Conservation (phyloP, 2,113 vertebrate species). For the Lepus timidus region DNA sequence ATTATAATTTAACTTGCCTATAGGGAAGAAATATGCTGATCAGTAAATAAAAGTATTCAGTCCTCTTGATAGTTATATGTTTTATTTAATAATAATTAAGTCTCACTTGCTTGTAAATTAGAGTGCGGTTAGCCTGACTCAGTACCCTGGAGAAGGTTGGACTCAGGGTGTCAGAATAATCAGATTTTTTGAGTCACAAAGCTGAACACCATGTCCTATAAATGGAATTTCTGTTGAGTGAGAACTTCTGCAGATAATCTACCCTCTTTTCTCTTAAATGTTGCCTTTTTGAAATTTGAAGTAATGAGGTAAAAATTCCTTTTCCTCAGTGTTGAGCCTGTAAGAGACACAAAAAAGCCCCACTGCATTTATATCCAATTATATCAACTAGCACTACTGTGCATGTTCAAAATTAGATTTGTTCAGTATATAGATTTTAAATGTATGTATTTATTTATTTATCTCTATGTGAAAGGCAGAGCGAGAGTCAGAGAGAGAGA, state of each 20-base stretch:
- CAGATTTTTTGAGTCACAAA: background rate
- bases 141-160: background rate
- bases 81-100: slow-evolving; percentile 79
- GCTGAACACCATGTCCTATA: background rate
- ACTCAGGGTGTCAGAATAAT: background rate
- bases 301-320: background rate
- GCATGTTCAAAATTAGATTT: background rate
- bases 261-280: background rate
- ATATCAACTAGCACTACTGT: background rate
- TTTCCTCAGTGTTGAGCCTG: background rate
- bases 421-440: slow-evolving; percentile 28
- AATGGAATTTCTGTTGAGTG: background rate
- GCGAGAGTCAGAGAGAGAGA: too few species aligned
- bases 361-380: background rate
- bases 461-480: too few species aligned
- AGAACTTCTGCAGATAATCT: background rate
- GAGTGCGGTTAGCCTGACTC: background rate
- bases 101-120: slow-evolving; percentile 71
- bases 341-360: background rate
- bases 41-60: slow-evolving; percentile 68
- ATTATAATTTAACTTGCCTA: slow-evolving; percentile 76
- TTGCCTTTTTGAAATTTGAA: background rate
- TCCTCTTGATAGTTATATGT: slow-evolving; percentile 65
- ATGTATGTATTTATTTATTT: too few species aligned
- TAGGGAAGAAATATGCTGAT: slow-evolving; percentile 74